Evolutionary conservation across 2,888 invertebrate species (phyloP), one percentile per base, ranked within the genome.

Genomic region (Mamestra brassicae): DNA sequence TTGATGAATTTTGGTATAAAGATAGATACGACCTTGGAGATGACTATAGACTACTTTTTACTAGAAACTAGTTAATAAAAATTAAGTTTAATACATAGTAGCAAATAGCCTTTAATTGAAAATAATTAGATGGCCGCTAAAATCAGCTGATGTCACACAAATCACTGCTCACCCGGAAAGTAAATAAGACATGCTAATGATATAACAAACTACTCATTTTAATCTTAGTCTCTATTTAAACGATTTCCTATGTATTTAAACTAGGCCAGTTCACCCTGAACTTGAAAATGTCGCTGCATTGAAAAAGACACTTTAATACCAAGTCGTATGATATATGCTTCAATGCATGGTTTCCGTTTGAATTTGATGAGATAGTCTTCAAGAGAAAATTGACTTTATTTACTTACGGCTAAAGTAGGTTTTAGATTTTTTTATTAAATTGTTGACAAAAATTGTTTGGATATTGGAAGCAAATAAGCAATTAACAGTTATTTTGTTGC

Each of bases 191-290:
- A 62, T 73, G 42, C 13, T n/a, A 62, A 65, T 26, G 26, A 26
- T 42, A 10, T 52, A 34, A 60, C 10, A 71, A 72, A 79, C 42
- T 42, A 50, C 73, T 26, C 10, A 42, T 60, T 69, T 79, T 74
- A 6, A 45, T 64, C 55, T 81, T 75, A 64, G 36, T 74, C 11
- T 3, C 17, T 42, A 67, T 68, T 81, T 69, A 57, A 77, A 69
- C 50, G 1, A 58, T 77, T 80, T 80, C 80, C 78, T 80, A 71
- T 71, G 13, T 71, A 62, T 71, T 77, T 67, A 82, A 71, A 58
- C 54, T 65, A 61, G 47, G 38, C 69, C 13, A 0, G 42, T 54
- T 76, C 1, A 13, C 47, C 68, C 8, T 80, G 78, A 82, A 66
- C 68, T 78, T 80, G 60, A 62, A 58, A 50, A 54, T 66, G 11